phyloP scores from a whole-genome alignment of 92 coral and sea anemone genomes.

The Porites divaricata region DNA sequence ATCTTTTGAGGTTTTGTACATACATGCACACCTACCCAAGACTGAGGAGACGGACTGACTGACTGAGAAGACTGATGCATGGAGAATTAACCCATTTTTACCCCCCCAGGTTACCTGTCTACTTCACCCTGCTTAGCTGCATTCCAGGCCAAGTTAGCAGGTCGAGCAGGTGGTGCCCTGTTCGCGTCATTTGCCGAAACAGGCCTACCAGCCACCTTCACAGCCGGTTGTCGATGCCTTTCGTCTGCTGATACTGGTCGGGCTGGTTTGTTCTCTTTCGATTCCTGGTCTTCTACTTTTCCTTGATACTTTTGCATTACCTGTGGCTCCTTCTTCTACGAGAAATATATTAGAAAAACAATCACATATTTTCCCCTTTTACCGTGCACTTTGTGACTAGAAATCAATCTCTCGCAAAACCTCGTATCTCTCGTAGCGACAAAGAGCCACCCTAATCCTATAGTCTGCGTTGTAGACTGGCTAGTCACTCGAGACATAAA shows the following conservation, averaged over 20 bases:
- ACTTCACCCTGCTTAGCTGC: slow-evolving; percentile 93
- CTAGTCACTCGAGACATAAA: too few species aligned
- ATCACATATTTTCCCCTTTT: neutral
- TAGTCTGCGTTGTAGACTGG: too few species aligned
- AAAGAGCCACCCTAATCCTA: too few species aligned
- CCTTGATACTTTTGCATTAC: slow-evolving; percentile 91
- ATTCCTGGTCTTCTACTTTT: slow-evolving; percentile 57
- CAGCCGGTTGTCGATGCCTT: slow-evolving; percentile 46
- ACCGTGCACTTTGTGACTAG: neutral
- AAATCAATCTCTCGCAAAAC: too few species aligned
- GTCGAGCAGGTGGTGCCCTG: slow-evolving; percentile 62
- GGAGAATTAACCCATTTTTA: too few species aligned
- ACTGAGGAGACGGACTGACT: too few species aligned
- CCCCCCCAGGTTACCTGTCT: slow-evolving; percentile 74
- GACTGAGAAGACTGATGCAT: too few species aligned
- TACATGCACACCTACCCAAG: too few species aligned
- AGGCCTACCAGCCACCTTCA: slow-evolving; percentile 70
- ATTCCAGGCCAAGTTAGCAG: slow-evolving; percentile 85
- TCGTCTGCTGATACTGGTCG: slow-evolving; percentile 73
- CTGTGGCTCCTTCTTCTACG: slow-evolving; percentile 79
- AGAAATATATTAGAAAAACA: neutral
- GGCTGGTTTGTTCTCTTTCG: slow-evolving; percentile 59
- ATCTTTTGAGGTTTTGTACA: too few species aligned
- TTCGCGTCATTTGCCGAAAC: slow-evolving; percentile 83
- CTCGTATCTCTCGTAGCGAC: too few species aligned